Evolutionary conservation across 2,797 vertebrate species (phyloP), one percentile per base, ranked within the genome.

Genomic region (Enteromius radiatus): DNA sequence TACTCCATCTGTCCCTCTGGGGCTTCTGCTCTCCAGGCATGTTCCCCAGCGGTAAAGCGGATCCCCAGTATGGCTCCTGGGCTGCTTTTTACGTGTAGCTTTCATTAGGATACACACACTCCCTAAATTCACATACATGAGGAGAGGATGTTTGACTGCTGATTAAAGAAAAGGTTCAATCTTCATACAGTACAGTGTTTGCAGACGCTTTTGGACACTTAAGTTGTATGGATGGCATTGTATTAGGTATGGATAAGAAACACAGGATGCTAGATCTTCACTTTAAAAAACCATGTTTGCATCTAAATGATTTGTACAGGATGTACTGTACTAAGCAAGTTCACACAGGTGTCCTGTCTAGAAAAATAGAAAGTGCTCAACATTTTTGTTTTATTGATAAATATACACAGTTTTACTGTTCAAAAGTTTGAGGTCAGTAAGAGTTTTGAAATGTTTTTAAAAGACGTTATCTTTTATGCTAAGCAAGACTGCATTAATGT

Each of bases 1-100:
- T 67, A 73, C 78, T 81, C 85, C 85, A 81, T 86, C 85, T 86
- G 78, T 84, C 78, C 82, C 82, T 67, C 67, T 74, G 79, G 68
- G 54, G 68, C 28, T 81, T 71, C 41, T 45, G 38, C 79, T 81
- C 68, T 63, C 38, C 28, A 81, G 54, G 52, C 79, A 61, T 81
- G 79, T 71, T 73, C 69, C 68, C 79, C 54, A 81, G 38, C 63
- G 65, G 23, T 71, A 71, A 43, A 23, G 67, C 36, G 0, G 41
- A 61, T 61, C 41, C 68, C 26, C 54, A 31, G 26, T 26, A 47
- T 12, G 17, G 23, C 45, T 78, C 63, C 31, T 67, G 45, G 43
- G 61, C 31, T 78, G 41, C 67, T 80, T 41, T 33, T 14, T 68
- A 17, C 11, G 71, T 61, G 54, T 63, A 73, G 79, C 15, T 41